Base-by-base conservation (phyloP, 1,140 invertebrate species). In the Tetragonula clypearis region DNA sequence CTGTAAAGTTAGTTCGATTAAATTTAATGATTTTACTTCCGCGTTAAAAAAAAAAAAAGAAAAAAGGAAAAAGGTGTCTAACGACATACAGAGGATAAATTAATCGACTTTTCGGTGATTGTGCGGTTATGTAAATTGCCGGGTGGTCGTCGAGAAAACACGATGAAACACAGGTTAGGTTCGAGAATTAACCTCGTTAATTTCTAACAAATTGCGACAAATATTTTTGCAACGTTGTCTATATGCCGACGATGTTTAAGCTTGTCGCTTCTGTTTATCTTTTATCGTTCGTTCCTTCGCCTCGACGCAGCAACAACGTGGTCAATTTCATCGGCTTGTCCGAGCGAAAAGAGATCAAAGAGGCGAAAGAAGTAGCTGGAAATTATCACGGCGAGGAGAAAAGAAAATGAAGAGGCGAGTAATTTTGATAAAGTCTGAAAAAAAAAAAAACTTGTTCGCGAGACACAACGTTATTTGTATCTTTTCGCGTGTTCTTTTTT, bases 101-200 rank as follows among this genome's bases (percentile, higher is more conserved):
- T 5, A n/a, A 79, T 55, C 6, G 19, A 4, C 12, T 74, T 60
- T 2, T 17, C 65, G 49, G 60, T 5, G 81, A 85, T 1, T 30
- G 88, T 49, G 69, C 81, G 91, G 89, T 92, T 92, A 92, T 92
- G 86, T 92, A 92, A 92, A 92, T 68, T 79, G 71, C 86, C 91
- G 88, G 90, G 88, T 92, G 90, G 76, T 79, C 26, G 23, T 5
- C 17, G 8, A 58, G 23, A 35, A 76, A n/a, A 35, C 17, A n/a
- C 58, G 9, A 8, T 11, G 21, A 9, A 9, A 53, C 15, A 69
- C 19, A 30, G 15, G 72, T 35, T 62, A 30, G n/a, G n/a, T n/a
- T n/a, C n/a, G n/a, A n/a, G n/a, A n/a, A n/a, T n/a, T n/a, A n/a
- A n/a, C 26, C 19, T n/a, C 1, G 58, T 26, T 0, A 8, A 55